Evolutionary conservation across 2,888 invertebrate genomes (phyloP).

Genomic region (Troilus luridus): DNA sequence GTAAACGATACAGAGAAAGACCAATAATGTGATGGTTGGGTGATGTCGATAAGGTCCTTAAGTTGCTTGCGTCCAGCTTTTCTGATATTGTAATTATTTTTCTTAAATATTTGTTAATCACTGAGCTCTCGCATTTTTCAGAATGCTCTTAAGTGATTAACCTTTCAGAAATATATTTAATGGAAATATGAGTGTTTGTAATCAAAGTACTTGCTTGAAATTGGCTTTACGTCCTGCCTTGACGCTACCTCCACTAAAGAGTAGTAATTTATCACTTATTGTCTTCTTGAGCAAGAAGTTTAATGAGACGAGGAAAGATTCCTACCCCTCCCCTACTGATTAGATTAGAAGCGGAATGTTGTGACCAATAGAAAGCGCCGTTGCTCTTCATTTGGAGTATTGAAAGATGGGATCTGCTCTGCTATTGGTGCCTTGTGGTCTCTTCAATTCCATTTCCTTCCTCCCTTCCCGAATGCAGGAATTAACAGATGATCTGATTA

Average conservation of each 20-base stretch:
- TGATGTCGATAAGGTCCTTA: too few relatives aligned
- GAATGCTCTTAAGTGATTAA: too few relatives aligned
- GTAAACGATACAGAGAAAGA: too few relatives aligned
- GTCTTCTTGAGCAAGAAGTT: neutral
- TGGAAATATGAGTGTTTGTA: too few relatives aligned
- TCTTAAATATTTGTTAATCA: too few relatives aligned
- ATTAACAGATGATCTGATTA: constrained; percentile 45
- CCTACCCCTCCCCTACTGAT: neutral
- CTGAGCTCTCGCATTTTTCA: too few relatives aligned
- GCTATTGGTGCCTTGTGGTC: constrained; percentile 35
- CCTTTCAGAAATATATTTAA: too few relatives aligned
- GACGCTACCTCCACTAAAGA: neutral
- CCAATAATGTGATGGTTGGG: too few relatives aligned
- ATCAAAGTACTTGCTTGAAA: too few relatives aligned
- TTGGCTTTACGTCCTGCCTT: neutral
- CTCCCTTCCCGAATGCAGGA: constrained; percentile 11
- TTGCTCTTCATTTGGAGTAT: constrained; percentile 36
- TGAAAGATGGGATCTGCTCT: constrained; percentile 31
- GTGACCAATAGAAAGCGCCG: constrained; percentile 15
- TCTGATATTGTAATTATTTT: too few relatives aligned
- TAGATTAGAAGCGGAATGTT: neutral
- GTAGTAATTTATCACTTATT: neutral
- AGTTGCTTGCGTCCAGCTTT: too few relatives aligned
- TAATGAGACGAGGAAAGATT: constrained; percentile 11
- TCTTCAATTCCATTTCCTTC: constrained; percentile 34